These are phyloP conservation scores for Anisognathus igniventris DNA, from an alignment of 2,797 vertebrate species.

Conservation along the genomic window DNA sequence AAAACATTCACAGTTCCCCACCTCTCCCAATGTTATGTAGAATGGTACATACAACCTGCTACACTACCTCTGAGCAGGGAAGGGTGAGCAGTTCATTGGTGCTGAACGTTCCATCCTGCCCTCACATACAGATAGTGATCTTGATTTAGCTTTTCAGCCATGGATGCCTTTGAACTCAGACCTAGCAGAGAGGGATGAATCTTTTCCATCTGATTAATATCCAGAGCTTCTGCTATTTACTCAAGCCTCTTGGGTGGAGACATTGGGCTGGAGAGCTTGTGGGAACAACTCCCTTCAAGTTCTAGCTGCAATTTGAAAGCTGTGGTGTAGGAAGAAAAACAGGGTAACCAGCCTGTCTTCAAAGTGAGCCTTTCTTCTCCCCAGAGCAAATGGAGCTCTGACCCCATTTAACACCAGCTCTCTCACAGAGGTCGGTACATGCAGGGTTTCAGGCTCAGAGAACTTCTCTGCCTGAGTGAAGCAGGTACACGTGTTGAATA, in stretches of 20 bases:
- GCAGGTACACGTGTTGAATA: background rate
- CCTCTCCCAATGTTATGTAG: background rate
- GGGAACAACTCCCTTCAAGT: conserved; percentile 65
- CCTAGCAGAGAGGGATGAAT: conserved; percentile 42
- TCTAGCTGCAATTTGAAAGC: conserved; percentile 54
- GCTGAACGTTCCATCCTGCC: background rate
- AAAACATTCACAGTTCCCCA: background rate
- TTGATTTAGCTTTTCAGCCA: conserved; percentile 43
- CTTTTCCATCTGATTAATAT: conserved; percentile 65
- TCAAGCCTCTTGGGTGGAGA: conserved; percentile 62
- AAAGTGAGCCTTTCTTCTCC: conserved; percentile 54
- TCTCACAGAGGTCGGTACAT: background rate
- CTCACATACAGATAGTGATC: conserved; percentile 43
- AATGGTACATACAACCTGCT: background rate
- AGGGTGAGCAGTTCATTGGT: conserved; percentile 47
- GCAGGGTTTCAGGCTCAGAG: background rate
- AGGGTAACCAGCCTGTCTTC: conserved; percentile 55
- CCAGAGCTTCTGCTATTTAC: conserved; percentile 57
- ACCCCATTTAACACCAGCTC: conserved; percentile 38
- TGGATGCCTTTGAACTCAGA: conserved; percentile 59
- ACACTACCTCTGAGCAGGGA: background rate
- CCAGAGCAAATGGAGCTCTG: conserved; percentile 46
- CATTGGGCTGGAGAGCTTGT: conserved; percentile 50
- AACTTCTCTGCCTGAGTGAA: background rate
- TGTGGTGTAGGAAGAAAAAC: conserved; percentile 60